Evolutionary conservation across 2,888 invertebrate species (phyloP), one percentile per base, ranked within the genome.

Genomic region (Mesochorus sp.): DNA sequence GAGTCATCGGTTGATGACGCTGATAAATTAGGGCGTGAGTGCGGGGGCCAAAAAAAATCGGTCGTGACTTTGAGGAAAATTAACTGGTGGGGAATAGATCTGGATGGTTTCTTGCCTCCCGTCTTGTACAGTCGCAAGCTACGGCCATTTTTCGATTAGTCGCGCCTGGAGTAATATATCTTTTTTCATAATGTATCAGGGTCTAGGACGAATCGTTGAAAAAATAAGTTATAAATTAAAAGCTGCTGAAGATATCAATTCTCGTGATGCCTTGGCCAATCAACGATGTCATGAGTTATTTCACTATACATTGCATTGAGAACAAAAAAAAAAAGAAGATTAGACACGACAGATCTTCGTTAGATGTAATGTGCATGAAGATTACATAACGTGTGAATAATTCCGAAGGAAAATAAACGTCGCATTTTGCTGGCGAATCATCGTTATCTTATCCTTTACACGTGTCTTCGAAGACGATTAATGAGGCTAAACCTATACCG

Each of bases 381-480:
- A 66, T 67, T 66, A 44, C 19, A 31, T 28, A 44, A n/a, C 17
- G 37, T 10, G 34, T 31, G 74, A 61, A 49, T 44, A 17, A 42
- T 44, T 44, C 19, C 26, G 42, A 31, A 42, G 47, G 49, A 39
- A 66, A 76, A 70, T 31, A 55, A 76, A 59, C 62, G 31, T 57
- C 55, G 39, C 62, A 42, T 64, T 59, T 71, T 76, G 26, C 47
- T 8, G 37, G 34, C 44, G 68, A 44, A 57, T 51, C 53, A 44
- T 64, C 64, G 59, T 64, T 57, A 68, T 59, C n/a, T 55, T 70
- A 55, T 37, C 47, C 49, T 44, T 19, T 6, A 44, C 8, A 31
- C 47, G 19, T 44, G 57, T 64, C 64, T 51, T 42, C 31, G 55
- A 61, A 59, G 71, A 71, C 49, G 64, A 76, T 76, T 76, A 76